Evolutionary conservation across 2,797 vertebrate species (phyloP).

Genomic region (Vireo griseus): DNA sequence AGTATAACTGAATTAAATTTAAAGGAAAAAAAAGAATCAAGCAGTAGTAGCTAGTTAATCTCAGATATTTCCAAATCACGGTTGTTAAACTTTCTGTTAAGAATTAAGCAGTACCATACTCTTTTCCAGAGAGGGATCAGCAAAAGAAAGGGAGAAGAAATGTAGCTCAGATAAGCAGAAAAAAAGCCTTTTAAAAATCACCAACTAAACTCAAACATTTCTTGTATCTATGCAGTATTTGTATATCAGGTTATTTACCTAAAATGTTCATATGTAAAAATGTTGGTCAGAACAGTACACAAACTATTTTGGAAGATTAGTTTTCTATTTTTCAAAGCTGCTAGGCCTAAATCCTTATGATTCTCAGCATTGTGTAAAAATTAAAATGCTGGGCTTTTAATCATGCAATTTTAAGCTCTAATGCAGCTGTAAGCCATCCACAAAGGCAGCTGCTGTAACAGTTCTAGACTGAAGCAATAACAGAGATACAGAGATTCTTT

Average conservation of each 20-base stretch:
- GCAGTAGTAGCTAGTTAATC: background rate
- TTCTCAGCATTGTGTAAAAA: background rate
- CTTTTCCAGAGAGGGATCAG: background rate
- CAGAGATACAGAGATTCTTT: background rate
- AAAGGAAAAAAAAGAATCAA: background rate
- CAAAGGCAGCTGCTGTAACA: background rate
- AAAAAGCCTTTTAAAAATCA: background rate
- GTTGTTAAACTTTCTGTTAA: background rate
- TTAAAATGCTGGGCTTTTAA: background rate
- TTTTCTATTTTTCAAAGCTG: background rate
- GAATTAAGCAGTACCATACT: background rate
- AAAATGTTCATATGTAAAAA: background rate
- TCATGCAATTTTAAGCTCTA: background rate
- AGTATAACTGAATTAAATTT: background rate
- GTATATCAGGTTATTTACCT: background rate
- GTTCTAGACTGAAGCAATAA: background rate
- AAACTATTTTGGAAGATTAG: background rate
- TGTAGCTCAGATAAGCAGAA: background rate
- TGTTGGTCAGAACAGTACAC: background rate
- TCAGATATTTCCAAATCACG: background rate
- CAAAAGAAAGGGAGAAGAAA: background rate
- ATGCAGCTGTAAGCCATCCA: background rate
- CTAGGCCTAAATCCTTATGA: background rate
- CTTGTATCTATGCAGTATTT: background rate
- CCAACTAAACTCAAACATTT: background rate